Evolutionary conservation across 2,797 vertebrate genomes (phyloP).

Genomic region (Xenopus petersii): DNA sequence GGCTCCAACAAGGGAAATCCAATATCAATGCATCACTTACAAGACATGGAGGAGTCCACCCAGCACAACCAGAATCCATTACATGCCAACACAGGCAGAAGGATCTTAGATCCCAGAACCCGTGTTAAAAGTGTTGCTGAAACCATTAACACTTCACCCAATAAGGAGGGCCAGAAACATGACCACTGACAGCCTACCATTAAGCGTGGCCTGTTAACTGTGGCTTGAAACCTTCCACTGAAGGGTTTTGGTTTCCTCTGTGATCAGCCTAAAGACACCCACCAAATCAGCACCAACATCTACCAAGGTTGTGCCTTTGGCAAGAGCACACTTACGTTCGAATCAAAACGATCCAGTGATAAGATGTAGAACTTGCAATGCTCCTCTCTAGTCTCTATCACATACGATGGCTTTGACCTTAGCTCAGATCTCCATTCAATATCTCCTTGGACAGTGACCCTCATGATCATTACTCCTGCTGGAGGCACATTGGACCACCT

Average conservation of each 20-base stretch:
- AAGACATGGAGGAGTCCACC: neutral
- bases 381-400: neutral
- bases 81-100: neutral
- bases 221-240: neutral
- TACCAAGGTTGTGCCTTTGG: neutral
- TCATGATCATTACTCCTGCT: conserved; percentile 24
- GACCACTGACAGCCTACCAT: neutral
- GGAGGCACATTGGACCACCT: conserved; percentile 10
- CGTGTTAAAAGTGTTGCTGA: neutral
- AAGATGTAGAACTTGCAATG: too few relatives aligned
- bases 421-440: neutral
- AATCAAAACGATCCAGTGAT: too few relatives aligned
- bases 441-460: conserved; percentile 12
- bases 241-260: neutral
- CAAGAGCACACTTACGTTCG: neutral
- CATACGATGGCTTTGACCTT: neutral
- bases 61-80: neutral
- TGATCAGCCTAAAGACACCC: neutral
- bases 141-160: neutral
- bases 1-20: conserved; percentile 8
- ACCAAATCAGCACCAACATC: neutral
- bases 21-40: conserved; percentile 4
- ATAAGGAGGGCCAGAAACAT: neutral
- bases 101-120: neutral
- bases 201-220: neutral